Evolutionary conservation across 2,113 vertebrate genomes (phyloP).

Genomic region (Prinia subflava): DNA sequence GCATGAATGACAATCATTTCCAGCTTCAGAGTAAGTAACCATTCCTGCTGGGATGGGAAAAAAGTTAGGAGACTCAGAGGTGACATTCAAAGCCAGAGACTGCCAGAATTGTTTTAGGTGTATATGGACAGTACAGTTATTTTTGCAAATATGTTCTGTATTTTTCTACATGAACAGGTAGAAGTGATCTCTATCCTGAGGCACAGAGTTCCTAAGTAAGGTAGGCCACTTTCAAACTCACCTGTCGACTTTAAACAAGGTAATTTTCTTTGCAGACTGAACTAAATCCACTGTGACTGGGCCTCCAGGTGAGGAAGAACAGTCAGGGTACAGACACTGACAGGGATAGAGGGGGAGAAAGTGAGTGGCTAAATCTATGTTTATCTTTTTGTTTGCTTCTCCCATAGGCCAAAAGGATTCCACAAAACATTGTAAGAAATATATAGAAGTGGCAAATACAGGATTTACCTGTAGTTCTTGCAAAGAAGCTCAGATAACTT

Average conservation of each 20-base stretch:
- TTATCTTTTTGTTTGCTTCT: neutral
- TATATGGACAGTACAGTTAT: neutral
- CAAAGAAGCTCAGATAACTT: neutral
- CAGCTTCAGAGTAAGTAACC: neutral
- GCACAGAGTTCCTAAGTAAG: neutral
- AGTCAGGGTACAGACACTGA: neutral
- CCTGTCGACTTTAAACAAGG: conserved; percentile 36
- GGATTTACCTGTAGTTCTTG: neutral
- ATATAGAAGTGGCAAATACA: neutral
- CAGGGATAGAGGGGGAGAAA: neutral
- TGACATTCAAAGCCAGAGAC: neutral
- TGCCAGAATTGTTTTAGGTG: neutral
- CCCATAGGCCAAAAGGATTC: neutral
- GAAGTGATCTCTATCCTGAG: conserved; percentile 7
- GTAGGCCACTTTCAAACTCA: conserved; percentile 5
- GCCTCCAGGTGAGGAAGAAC: conserved; percentile 2
- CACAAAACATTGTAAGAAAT: neutral
- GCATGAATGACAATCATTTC: neutral
- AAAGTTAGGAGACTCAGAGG: neutral
- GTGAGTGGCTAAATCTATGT: neutral
- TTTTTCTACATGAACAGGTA: conserved; percentile 2
- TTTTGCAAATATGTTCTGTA: neutral
- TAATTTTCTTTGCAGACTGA: neutral
- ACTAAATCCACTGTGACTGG: conserved; percentile 5
- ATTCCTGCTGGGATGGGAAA: neutral